Evolutionary conservation across 2,113 vertebrate genomes (phyloP).

Genomic region (Callocephalon fimbriatum): DNA sequence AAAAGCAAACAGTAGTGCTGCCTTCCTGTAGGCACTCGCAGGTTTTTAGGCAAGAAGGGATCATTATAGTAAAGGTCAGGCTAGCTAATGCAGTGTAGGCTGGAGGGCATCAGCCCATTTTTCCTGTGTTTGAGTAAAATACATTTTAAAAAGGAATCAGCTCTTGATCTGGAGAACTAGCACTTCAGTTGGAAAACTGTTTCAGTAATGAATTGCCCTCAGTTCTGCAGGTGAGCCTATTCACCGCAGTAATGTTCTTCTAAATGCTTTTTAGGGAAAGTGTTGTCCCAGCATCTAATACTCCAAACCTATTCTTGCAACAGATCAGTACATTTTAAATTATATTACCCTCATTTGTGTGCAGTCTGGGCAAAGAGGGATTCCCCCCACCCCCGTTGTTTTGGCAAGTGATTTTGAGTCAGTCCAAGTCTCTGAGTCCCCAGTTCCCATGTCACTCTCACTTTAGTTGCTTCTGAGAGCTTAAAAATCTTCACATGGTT

Average conservation of each 20-base stretch:
- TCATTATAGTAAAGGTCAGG: not conserved
- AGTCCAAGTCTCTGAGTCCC: not conserved
- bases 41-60: not conserved
- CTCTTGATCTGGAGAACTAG: not conserved
- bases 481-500: not conserved
- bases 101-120: not conserved
- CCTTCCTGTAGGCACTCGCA: fast-evolving
- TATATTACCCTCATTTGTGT: not conserved
- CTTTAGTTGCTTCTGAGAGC: not conserved
- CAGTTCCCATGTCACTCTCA: not conserved
- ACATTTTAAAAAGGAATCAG: not conserved
- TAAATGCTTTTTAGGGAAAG: fast-evolving
- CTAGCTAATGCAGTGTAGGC: fast-evolving
- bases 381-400: no score
- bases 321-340: not conserved
- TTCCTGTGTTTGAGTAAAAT: no score
- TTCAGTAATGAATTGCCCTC: not conserved
- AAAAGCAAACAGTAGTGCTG: not conserved
- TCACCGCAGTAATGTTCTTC: not conserved
- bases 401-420: not conserved
- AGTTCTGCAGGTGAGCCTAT: not conserved
- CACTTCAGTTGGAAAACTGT: not conserved
- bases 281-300: not conserved
- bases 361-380: not conserved
- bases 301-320: not conserved